These are phyloP conservation scores for Knipowitschia caucasica DNA, from an alignment of 2,797 vertebrate species.

Conservation along the genomic window DNA sequence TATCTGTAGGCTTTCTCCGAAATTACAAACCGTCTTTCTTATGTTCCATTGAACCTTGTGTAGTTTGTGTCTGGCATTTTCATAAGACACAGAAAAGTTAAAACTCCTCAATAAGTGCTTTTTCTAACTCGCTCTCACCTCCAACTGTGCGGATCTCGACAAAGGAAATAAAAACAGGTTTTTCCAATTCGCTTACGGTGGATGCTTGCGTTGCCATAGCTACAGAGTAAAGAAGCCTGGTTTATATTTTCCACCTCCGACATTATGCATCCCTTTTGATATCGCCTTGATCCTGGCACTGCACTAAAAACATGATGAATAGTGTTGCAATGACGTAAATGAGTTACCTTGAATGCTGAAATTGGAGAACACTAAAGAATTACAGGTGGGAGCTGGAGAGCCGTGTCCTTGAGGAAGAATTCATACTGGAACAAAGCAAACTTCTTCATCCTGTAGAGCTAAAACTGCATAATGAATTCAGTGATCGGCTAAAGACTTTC, in stretches of 20 bases:
- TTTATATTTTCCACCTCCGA: slow-evolving; percentile 33
- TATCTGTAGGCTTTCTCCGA: background rate
- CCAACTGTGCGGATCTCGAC: slow-evolving; percentile 27
- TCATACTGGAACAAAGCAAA: slow-evolving; percentile 37
- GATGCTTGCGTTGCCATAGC: slow-evolving; percentile 43
- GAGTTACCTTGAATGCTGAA: slow-evolving; percentile 48
- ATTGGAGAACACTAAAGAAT: slow-evolving; percentile 31
- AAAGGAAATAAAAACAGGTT: slow-evolving; percentile 32
- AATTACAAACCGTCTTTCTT: background rate
- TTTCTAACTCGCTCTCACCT: slow-evolving; percentile 19
- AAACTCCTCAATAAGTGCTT: slow-evolving; percentile 5
- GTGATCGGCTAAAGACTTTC: background rate
- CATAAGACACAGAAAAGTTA: background rate
- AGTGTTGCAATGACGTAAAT: slow-evolving; percentile 55
- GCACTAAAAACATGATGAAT: slow-evolving; percentile 55
- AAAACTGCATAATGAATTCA: slow-evolving; percentile 2
- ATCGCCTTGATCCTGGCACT: slow-evolving; percentile 48
- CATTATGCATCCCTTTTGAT: slow-evolving; percentile 36
- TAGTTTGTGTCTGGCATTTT: slow-evolving; percentile 3
- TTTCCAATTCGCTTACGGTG: slow-evolving; percentile 37
- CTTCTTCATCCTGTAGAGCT: slow-evolving; percentile 9
- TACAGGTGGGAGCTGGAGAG: slow-evolving; percentile 44
- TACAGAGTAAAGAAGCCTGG: slow-evolving; percentile 33
- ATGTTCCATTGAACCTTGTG: background rate
- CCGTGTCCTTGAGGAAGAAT: slow-evolving; percentile 55